Base-by-base conservation (phyloP, 2,888 invertebrate genomes). In the Sthenelais limicola region DNA sequence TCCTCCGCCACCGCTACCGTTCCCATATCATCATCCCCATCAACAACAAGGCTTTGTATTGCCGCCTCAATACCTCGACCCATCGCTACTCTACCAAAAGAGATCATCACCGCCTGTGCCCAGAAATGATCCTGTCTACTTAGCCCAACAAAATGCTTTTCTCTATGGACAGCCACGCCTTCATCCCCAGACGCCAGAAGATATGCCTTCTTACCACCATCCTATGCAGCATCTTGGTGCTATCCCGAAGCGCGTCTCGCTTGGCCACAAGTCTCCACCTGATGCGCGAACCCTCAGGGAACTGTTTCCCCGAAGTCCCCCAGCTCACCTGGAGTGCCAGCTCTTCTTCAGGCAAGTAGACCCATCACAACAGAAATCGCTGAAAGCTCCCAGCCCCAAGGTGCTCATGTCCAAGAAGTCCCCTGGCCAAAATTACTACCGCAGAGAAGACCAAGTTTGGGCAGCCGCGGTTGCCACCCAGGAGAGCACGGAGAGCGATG, bases 401-500 rank as follows among this genome's bases (percentile, higher is more conserved):
- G 77, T 77, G 52, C 69, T 77, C 9, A 43, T 75, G 38, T 74
- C 73, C n/a, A 66, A 70, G 49, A 76, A 72, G 68, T 68, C 74
- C 0, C 67, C 68, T 28, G n/a, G 47, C 15, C 71, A 72, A 49
- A 51, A 28, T 9, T 74, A 62, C 68, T 62, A 68, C 43, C 12
- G 32, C 15, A 47, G 48, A 21, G 71, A 67, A 3, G 48, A 68
- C 2, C 32, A 32, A 4, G 15, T 5, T n/a, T 56, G 56, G 54
- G 32, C 33, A 21, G 28, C 43, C 4, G 28, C 32, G 12, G 32
- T 21, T 15, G n/a, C 47, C 4, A 32, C 35, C 33, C 47, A 43
- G 24, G 68, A 73, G 33, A 54, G 35, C 18, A 5, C 51, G 12
- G 68, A 54, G 24, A 71, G 71, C 21, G 71, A 71, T 32, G 43